Base-by-base conservation (phyloP, 2,888 invertebrate species). In the Criorhina ranunculi region DNA sequence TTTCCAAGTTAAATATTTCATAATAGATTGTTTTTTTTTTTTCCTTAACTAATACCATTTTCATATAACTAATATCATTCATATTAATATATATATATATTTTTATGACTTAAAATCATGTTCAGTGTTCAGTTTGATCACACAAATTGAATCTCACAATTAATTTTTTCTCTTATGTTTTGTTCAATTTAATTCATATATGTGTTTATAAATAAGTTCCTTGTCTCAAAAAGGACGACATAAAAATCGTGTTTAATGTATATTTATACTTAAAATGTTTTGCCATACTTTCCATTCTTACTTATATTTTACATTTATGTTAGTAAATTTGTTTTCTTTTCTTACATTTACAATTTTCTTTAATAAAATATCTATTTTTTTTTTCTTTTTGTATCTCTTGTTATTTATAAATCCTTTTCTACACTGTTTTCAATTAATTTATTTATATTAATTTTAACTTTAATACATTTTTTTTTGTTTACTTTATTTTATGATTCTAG, bases 121-220 rank as follows among this genome's bases (percentile, higher is more conserved):
- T 77, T 86, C 59, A 86, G 72, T 76, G 81, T 86, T 81, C 81
- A 81, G 70, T 60, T 62, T 76, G 72, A 86, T 86, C 86, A 86
- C 86, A 72, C 81, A 70, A 86, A 86, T 86, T 81, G 76, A 86
- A 81, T 86, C 72, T 86, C 86, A 86, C 86, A 86, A 86, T 86
- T 85, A 69, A 80, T 81, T 85, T 85, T n/a, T 70, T 17, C 8
- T 15, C 44, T 70, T 9, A 5, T 33, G 46, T 44, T 46, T 42
- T 49, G 42, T 44, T 42, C 5, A 42, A 4, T 42, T 24, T 24
- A 35, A 35, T 35, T 40, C 19, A 33, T 46, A 60, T 57, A 40
- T 62, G n/a, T 33, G 33, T n/a, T n/a, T 67, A 67, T 79, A 83
- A 77, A 85, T 85, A 76, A 80, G 67, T 80, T 85, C 85, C 80